These are phyloP conservation scores for Hephaestus fuliginosus DNA, from an alignment of 2,797 vertebrate genomes.

Conservation along the genomic window DNA sequence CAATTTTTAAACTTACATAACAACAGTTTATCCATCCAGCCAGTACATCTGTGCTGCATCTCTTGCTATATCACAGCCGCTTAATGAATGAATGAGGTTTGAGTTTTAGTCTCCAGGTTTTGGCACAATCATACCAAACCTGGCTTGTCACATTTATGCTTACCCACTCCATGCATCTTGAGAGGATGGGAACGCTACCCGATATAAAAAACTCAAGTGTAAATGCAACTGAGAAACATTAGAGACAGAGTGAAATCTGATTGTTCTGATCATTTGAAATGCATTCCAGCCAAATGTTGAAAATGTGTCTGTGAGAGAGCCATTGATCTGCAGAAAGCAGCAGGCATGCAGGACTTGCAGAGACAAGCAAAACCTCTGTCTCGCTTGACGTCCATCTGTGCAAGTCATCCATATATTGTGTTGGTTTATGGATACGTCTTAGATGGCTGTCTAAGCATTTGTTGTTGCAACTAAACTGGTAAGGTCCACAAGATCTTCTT, in stretches of 20 bases:
- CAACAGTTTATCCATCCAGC: not conserved
- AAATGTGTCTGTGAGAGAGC: constrained; percentile 1
- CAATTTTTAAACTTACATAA: not conserved
- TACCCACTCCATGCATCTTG: not conserved
- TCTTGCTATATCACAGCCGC: not conserved
- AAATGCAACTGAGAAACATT: constrained; percentile 9
- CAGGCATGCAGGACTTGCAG: no score
- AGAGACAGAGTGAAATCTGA: not conserved
- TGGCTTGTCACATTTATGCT: not conserved
- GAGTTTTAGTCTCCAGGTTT: not conserved
- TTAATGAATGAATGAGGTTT: not conserved
- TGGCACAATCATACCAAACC: not conserved
- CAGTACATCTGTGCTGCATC: not conserved
- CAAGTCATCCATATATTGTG: not conserved
- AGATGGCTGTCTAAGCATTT: not conserved
- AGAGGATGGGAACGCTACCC: not conserved
- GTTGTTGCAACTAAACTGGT: not conserved
- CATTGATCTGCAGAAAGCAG: not conserved
- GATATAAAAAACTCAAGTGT: no score
- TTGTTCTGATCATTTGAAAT: not conserved
- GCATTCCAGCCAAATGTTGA: not conserved
- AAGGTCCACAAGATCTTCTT: not conserved
- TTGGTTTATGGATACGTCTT: not conserved
- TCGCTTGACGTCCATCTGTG: no score
- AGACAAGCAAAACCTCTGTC: no score